Conservation (phyloP, 2,888 invertebrate genomes). For the Microctonus aethiopoides region DNA sequence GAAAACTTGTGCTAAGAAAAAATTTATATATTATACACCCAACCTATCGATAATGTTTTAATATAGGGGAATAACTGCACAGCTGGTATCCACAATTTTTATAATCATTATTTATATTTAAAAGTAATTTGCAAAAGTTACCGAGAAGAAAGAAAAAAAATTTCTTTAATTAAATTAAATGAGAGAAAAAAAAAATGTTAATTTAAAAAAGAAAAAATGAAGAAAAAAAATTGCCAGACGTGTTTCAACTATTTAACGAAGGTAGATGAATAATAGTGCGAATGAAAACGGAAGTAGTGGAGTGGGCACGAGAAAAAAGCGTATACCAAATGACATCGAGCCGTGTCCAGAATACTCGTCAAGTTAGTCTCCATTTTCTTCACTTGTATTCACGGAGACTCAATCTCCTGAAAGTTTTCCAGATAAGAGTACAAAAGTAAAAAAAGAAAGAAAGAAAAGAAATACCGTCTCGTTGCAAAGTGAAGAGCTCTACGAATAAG, state of each 20-base stretch:
- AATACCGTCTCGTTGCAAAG: background rate
- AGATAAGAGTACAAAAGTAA: conserved; percentile 38
- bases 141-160: background rate
- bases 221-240: background rate
- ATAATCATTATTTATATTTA: background rate
- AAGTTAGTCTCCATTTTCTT: conserved; percentile 33
- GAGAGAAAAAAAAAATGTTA: background rate
- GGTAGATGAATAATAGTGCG: background rate
- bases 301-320: background rate
- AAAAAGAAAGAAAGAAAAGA: background rate
- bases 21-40: no score
- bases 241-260: conserved; percentile 7
- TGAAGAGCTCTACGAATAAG: conserved; percentile 11
- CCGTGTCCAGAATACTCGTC: conserved; percentile 11
- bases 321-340: background rate
- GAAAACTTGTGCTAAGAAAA: no score
- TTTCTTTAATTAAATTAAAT: conserved; percentile 11
- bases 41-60: background rate
- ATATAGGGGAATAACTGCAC: background rate
- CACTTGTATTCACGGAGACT: conserved; percentile 36
- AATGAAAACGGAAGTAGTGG: background rate
- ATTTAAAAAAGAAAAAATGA: background rate
- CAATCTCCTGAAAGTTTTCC: conserved; percentile 45
- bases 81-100: background rate
- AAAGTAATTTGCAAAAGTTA: no score